Percentiles rank a stretch among this genome's conserved stretches.
These are phyloP conservation scores for Nycteola revayana DNA, from an alignment of 2,888 invertebrate genomes.

Conservation along the genomic window DNA sequence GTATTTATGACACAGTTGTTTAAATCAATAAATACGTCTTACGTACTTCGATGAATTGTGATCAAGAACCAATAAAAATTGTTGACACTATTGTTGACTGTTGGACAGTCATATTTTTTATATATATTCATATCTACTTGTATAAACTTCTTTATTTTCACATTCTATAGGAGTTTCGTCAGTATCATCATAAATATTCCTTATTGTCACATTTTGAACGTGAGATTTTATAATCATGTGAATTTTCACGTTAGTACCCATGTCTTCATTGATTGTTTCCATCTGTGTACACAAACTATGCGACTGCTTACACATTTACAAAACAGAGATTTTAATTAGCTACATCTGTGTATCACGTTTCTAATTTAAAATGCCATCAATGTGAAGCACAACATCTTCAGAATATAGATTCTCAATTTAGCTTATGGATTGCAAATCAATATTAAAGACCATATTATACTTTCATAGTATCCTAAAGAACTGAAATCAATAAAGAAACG, in stretches of 20 bases:
- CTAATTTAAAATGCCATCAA: neutral
- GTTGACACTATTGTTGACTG: neutral
- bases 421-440: too few species aligned
- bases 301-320: neutral
- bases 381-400: neutral
- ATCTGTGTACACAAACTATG: neutral
- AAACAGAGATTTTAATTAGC: neutral
- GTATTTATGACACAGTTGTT: too few species aligned
- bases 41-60: neutral
- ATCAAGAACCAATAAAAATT: neutral
- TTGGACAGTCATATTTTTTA: neutral
- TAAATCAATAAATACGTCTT: neutral
- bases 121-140: neutral
- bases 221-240: neutral
- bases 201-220: neutral
- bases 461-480: constrained; percentile 3
- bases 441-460: constrained; percentile 1
- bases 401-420: too few species aligned
- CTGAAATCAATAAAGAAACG: constrained; percentile 10
- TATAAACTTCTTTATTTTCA: neutral
- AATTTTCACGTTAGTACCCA: too few species aligned
- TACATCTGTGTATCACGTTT: neutral
- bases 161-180: neutral
- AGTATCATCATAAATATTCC: neutral
- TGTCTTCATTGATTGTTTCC: neutral